These are phyloP conservation scores for Desmodus rotundus DNA, from an alignment of 2,113 vertebrate species.

Conservation along the genomic window DNA sequence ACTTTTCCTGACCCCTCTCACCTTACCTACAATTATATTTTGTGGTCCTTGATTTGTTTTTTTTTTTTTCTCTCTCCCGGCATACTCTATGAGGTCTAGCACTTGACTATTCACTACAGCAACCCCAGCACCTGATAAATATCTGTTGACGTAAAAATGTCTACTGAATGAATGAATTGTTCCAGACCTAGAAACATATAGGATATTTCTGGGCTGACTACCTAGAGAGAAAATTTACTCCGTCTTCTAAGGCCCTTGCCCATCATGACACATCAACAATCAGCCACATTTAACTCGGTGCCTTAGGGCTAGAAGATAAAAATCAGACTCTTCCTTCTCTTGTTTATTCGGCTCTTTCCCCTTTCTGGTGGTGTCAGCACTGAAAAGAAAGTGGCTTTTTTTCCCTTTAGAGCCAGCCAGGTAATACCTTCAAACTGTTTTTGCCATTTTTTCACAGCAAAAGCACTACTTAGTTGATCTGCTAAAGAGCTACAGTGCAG, in stretches of 20 bases:
- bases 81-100: background rate
- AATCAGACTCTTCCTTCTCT: background rate
- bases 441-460: background rate
- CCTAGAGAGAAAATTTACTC: background rate
- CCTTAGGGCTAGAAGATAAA: background rate
- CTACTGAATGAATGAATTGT: background rate
- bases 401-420: background rate
- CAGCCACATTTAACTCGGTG: background rate
- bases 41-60: background rate
- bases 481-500: background rate
- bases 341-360: background rate
- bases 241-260: background rate
- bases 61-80: background rate
- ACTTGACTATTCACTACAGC: background rate
- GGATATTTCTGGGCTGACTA: background rate
- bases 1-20: background rate
- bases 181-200: background rate
- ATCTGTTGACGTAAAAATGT: background rate
- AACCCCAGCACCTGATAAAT: background rate
- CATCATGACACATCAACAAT: background rate
- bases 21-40: background rate
- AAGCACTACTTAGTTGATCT: background rate
- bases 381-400: constrained; percentile 15
- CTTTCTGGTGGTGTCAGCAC: constrained; percentile 5
- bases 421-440: background rate